phyloP scores from a whole-genome alignment of 2,113 vertebrate genomes.

The Chascanopsetta lugubris region DNA sequence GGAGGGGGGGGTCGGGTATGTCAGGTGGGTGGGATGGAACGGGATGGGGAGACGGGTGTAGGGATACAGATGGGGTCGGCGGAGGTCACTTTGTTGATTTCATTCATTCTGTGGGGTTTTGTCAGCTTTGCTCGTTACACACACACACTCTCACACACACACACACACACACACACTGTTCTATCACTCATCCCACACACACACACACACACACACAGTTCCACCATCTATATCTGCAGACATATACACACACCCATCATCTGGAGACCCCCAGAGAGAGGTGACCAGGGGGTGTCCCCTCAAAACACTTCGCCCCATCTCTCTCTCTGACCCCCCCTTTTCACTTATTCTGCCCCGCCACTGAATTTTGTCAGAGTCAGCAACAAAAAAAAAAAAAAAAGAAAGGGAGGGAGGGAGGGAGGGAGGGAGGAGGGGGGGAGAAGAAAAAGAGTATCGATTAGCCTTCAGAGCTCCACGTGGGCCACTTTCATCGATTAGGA shows the following conservation, averaged over 20 bases:
- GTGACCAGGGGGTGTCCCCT: slow-evolving; percentile 68
- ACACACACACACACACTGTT: slow-evolving; percentile 9
- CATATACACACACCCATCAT: slow-evolving; percentile 46
- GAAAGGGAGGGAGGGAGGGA: no score
- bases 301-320: slow-evolving; percentile 24
- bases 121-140: slow-evolving; percentile 45
- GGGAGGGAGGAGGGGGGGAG: no score
- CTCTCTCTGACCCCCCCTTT: slow-evolving; percentile 7
- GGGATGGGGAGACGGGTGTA: slow-evolving; percentile 44
- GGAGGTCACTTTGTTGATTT: slow-evolving; percentile 63
- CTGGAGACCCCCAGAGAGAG: slow-evolving; percentile 49
- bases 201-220: slow-evolving; percentile 21
- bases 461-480: slow-evolving; percentile 83
- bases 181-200: background rate
- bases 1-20: slow-evolving; percentile 51
- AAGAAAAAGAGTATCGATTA: slow-evolving; percentile 83
- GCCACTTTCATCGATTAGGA: slow-evolving; percentile 82
- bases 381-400: slow-evolving; percentile 77
- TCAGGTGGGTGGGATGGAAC: slow-evolving; percentile 56
- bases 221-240: slow-evolving; percentile 23
- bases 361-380: slow-evolving; percentile 83
- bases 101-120: slow-evolving; percentile 55
- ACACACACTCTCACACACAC: slow-evolving; percentile 1
- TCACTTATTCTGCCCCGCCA: slow-evolving; percentile 55
- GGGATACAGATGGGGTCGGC: slow-evolving; percentile 69